A percentile compares a stretch with the other conserved stretches of the same genome.
These are phyloP conservation scores for Huso huso DNA, from an alignment of 2,797 vertebrate species.

Conservation along the genomic window DNA sequence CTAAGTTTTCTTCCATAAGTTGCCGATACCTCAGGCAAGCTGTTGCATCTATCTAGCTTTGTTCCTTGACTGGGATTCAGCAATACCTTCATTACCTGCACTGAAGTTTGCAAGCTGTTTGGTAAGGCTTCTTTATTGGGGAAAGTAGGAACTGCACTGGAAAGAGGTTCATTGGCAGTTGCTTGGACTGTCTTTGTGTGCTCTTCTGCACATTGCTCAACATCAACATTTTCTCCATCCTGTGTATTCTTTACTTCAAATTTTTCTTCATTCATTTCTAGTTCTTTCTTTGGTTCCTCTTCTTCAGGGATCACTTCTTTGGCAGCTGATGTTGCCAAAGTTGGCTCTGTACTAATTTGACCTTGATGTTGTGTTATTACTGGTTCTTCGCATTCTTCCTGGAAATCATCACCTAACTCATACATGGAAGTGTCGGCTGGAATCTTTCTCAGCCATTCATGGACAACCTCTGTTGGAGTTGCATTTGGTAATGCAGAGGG, in stretches of 20 bases:
- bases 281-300: constrained; percentile 15
- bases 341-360: constrained; percentile 12
- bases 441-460: constrained; percentile 82
- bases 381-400: constrained; percentile 35
- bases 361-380: constrained; percentile 22
- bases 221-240: constrained; percentile 15
- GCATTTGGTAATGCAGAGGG: constrained; percentile 71
- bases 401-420: constrained; percentile 48
- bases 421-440: constrained; percentile 60
- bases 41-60: constrained; percentile 76
- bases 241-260: constrained; percentile 19
- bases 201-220: constrained; percentile 21
- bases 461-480: constrained; percentile 77
- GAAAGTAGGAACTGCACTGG: neutral
- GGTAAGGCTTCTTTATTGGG: constrained; percentile 41
- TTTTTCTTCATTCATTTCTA: constrained; percentile 6
- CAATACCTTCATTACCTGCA: constrained; percentile 86
- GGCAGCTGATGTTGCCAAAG: constrained; percentile 6
- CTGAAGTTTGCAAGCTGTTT: constrained; percentile 58
- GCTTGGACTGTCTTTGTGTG: constrained; percentile 22
- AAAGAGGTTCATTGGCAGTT: constrained; percentile 14
- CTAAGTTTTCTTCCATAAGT: constrained; percentile 75
- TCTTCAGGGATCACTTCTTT: constrained; percentile 24
- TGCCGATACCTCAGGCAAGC: constrained; percentile 79
- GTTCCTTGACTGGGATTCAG: constrained; percentile 48